Evolutionary conservation across 1,140 invertebrate genomes (phyloP), one percentile per base, ranked within the genome.

Genomic region (Euglossa dilemma): DNA sequence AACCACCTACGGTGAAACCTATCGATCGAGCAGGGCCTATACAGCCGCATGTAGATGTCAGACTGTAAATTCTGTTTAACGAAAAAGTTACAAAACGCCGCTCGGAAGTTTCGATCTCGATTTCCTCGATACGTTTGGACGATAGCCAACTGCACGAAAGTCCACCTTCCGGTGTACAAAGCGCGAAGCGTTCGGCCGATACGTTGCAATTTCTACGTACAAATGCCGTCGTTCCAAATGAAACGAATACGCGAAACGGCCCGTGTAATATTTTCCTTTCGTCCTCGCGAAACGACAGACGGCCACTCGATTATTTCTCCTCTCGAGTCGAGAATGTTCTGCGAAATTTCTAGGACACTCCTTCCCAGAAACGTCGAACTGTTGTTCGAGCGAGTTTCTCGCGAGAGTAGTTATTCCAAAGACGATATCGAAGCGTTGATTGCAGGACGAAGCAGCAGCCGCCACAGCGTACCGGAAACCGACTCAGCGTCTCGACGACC

Each of bases 401-500:
- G 1, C 1, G 36, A 36, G 4, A n/a, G 4, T 36, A 36, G 4
- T 36, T 36, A 36, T 4, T 36, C 36, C 36, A 36, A 36, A 36
- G 36, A 36, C 36, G 36, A 36, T 36, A 36, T 36, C 36, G 36
- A n/a, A n/a, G n/a, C n/a, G n/a, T 70, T 85, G 64, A 82, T 89
- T 85, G 9, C 75, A 86, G 88, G 36, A 80, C 50, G 56, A 87
- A 84, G 50, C 69, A 83, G 50, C 78, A 85, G 64, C 74, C 79
- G 67, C 43, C 81, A 61, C 83, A 90, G 80, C 75, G 85, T 75
- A 80, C 82, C 57, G 87, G 87, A 63, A 91, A 89, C 57, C 87
- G 89, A 23, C 82, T 92, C 54, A 91, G 80, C 71, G 90, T 93
- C 36, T 92, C 91, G 36, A 91, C 89, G 57, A 85, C 89, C 36